These are phyloP conservation scores for Pseudomyrmex concolor DNA, from an alignment of 1,140 invertebrate species.

Conservation along the genomic window DNA sequence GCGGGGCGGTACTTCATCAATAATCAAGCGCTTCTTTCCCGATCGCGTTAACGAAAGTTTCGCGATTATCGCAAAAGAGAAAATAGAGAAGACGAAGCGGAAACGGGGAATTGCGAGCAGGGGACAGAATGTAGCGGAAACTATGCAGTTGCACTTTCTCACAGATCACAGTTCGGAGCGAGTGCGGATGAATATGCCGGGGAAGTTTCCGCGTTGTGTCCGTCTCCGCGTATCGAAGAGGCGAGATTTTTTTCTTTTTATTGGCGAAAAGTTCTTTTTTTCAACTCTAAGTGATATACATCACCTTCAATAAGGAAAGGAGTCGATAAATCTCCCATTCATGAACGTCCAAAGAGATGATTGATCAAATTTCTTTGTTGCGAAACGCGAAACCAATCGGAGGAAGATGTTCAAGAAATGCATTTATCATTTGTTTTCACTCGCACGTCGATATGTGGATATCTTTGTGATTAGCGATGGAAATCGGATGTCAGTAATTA, in stretches of 20 bases:
- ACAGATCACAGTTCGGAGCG: constrained; percentile 46
- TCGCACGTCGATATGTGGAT: background rate
- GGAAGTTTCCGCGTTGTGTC: constrained; percentile 44
- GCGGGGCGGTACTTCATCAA: constrained; percentile 21
- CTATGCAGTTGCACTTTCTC: constrained; percentile 66
- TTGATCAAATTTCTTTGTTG: constrained; percentile 55
- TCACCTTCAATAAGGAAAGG: constrained; percentile 17
- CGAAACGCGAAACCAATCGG: constrained; percentile 23
- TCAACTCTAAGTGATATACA: constrained; percentile 37
- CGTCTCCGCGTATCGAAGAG: background rate
- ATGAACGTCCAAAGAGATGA: constrained; percentile 31
- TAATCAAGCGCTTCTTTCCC: constrained; percentile 36
- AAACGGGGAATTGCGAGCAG: constrained; percentile 4
- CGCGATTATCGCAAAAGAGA: background rate
- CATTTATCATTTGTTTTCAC: constrained; percentile 46
- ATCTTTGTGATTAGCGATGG: constrained; percentile 21
- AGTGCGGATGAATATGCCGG: constrained; percentile 57
- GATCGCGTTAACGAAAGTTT: constrained; percentile 39
- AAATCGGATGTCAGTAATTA: background rate
- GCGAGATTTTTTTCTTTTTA: too few relatives aligned
- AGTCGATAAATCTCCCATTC: constrained; percentile 52
- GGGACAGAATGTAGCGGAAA: background rate
- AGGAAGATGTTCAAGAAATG: background rate
- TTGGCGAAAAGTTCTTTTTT: constrained; percentile 47
- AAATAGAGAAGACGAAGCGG: background rate